Conservation (phyloP, 1,140 invertebrate species). For the Pomacea maculata region DNA sequence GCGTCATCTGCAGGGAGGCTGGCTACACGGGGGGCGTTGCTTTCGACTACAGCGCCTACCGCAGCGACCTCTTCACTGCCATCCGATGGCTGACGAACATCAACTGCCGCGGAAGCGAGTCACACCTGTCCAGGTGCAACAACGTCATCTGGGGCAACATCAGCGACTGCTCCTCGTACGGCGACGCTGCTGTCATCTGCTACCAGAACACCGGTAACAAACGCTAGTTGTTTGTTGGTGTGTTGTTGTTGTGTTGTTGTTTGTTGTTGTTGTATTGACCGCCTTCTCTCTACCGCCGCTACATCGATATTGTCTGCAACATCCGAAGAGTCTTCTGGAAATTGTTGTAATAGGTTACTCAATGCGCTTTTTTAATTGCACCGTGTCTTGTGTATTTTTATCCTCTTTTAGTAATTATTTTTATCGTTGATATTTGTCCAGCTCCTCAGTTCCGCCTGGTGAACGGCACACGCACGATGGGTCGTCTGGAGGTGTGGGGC, state of each 20-base stretch:
- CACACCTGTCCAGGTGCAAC: slow-evolving; percentile 37
- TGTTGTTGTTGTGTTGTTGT: not conserved
- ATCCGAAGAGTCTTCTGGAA: no score
- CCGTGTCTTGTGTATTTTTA: no score
- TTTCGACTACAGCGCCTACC: slow-evolving; percentile 31
- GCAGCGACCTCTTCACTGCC: slow-evolving; percentile 32
- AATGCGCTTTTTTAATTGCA: no score
- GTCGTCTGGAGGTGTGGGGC: slow-evolving; percentile 44
- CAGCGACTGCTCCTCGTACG: slow-evolving; percentile 23
- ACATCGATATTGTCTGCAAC: no score
- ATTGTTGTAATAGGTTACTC: no score
- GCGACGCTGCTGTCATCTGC: slow-evolving; percentile 35
- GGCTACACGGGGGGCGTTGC: slow-evolving; percentile 47
- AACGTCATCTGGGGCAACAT: slow-evolving; percentile 41
- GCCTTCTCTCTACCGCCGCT: no score
- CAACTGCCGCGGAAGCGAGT: slow-evolving; percentile 44
- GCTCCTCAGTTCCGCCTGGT: slow-evolving; percentile 40
- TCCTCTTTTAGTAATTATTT: not conserved
- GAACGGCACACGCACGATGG: slow-evolving; percentile 36
- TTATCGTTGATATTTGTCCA: not conserved
- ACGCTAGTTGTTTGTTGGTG: not conserved
- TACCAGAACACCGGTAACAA: slow-evolving; percentile 31
- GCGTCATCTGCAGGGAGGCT: slow-evolving; percentile 50
- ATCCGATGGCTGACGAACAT: slow-evolving; percentile 44
- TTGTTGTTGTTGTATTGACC: no score